Base-by-base conservation (phyloP, 2,888 invertebrate species). In the Trissolcus japonicus region DNA sequence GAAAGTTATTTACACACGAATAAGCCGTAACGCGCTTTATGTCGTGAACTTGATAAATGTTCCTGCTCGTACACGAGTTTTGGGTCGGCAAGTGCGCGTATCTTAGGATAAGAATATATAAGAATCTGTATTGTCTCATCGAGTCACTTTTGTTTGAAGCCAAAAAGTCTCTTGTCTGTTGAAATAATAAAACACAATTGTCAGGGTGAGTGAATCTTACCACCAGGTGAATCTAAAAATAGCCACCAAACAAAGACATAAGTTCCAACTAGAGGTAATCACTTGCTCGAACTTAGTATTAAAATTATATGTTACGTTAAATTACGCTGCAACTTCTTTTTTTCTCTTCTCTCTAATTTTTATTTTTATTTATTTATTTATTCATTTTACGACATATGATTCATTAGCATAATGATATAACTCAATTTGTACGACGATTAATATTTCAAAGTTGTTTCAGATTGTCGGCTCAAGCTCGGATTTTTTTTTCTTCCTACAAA, bases 41-140 rank as follows among this genome's bases (percentile, higher is more conserved):
- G 77, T 79, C 77, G 79, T 75, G 80, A 82, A 78, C 80, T 85
- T 88, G 87, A 88, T 87, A 86, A 88, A 88, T 88, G 81, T 85
- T 85, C 77, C 72, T 68, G 35, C 66, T 54, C 54, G 57, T 68
- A 79, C 72, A 61, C 57, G 80, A 79, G 80, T 75, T 79, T 72
- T 56, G 72, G 86, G 55, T 60, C 17, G 46, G 84, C 69, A 68
- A 69, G 76, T 57, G 29, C 50, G 59, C 50, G 56, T 61, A 67
- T 67, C 53, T 67, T 79, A 79, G 69, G 53, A 79, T 61, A 66
- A 67, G 61, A 67, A 74, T 73, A 60, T 62, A 67, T 62, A 67
- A 66, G 56, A 74, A 67, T 67, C 62, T 43, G 60, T 21, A 41
- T 17, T 43, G 21, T 25, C 46, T 66, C 48, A 60, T 41, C 25